Evolutionary conservation across 1,140 invertebrate genomes (phyloP).

Genomic region (Ganaspis sp.): DNA sequence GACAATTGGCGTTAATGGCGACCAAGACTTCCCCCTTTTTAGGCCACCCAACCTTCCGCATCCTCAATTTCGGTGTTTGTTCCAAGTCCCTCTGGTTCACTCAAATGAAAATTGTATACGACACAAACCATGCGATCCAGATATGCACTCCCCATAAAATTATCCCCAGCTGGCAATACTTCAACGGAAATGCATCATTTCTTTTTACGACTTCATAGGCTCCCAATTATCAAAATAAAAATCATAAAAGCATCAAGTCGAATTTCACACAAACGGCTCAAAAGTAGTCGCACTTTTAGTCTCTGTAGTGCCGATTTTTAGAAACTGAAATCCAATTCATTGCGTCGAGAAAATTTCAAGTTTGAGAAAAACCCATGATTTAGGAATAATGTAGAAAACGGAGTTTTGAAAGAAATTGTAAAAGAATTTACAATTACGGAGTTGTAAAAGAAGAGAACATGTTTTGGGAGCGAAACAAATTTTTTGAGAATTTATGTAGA

Average conservation of each 20-base stretch:
- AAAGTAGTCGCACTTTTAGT: too few relatives aligned
- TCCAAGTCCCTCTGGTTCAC: constrained; percentile 32
- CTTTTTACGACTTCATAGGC: background rate
- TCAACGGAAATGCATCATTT: constrained; percentile 1
- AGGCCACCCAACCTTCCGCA: constrained; percentile 44
- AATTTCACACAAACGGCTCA: too few relatives aligned
- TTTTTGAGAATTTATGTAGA: too few relatives aligned
- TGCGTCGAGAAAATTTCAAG: too few relatives aligned
- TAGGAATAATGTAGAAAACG: too few relatives aligned
- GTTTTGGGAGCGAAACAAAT: too few relatives aligned
- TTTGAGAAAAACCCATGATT: too few relatives aligned
- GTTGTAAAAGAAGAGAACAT: too few relatives aligned
- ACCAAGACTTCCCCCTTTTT: constrained; percentile 42
- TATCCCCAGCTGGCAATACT: background rate
- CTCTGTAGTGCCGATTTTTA: too few relatives aligned
- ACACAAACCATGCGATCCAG: background rate
- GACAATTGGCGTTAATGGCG: constrained; percentile 59
- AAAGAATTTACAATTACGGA: too few relatives aligned
- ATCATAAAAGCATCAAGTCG: background rate
- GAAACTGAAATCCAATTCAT: too few relatives aligned
- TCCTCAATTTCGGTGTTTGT: constrained; percentile 50
- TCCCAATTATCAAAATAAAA: constrained; percentile 2
- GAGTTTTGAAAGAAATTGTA: too few relatives aligned
- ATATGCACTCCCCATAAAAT: background rate
- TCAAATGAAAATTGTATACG: constrained; percentile 8